These are phyloP conservation scores for Ceryle rudis DNA, from an alignment of 2,797 vertebrate genomes.

Conservation along the genomic window DNA sequence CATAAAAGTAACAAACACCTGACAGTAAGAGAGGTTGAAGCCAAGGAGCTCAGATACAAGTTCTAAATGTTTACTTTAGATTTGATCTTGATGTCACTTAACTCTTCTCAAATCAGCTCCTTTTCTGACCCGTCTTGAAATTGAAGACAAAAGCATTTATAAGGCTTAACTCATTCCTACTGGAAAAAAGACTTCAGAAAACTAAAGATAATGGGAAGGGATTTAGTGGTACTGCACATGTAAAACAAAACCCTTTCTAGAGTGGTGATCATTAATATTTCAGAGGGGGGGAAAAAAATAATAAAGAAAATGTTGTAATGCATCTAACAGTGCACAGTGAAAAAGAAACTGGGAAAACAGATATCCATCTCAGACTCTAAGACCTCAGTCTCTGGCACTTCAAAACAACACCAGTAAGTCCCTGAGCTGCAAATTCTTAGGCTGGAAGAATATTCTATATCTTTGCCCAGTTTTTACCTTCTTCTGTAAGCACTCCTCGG, in stretches of 20 bases:
- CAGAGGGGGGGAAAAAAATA: too few species aligned
- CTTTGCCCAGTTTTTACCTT: background rate
- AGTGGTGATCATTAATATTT: background rate
- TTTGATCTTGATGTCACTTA: background rate
- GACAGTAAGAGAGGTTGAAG: background rate
- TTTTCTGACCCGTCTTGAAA: background rate
- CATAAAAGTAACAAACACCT: background rate
- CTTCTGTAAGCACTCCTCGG: background rate
- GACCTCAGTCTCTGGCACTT: background rate
- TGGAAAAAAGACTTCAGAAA: background rate
- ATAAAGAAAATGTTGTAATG: accelerated
- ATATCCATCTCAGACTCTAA: background rate
- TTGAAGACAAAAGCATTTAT: background rate
- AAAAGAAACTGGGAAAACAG: background rate
- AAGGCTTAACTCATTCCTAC: background rate
- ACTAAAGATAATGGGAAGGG: background rate
- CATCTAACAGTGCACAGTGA: background rate
- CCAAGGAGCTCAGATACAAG: background rate
- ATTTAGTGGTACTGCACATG: background rate
- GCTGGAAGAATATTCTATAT: background rate
- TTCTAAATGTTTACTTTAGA: background rate
- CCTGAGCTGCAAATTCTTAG: background rate
- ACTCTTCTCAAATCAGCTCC: background rate
- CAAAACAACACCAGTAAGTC: background rate
- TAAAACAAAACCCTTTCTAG: background rate